Evolutionary conservation across 2,113 vertebrate species (phyloP), one percentile per base, ranked within the genome.

Genomic region (Neogobius melanostomus): DNA sequence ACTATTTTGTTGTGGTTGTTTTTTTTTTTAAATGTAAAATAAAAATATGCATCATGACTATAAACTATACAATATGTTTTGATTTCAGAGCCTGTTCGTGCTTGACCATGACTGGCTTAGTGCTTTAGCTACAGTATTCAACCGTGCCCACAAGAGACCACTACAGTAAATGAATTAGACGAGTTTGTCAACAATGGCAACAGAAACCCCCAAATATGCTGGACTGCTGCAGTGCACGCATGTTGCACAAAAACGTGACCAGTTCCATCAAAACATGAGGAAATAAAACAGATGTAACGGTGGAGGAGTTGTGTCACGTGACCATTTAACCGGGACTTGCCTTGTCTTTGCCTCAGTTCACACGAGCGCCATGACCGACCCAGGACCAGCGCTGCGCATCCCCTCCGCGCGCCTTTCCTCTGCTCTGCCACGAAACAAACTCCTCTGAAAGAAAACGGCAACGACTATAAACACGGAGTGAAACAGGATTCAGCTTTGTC

Each of bases 291-390:
- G 59, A 61, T 61, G 59, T 8, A 61, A 61, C 7, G 28, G 42
- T 61, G 59, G 36, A 61, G 42, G 59, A 61, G 14, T 8, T 11
- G 59, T 2, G 59, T 61, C 59, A 61, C 59, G 14, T 61, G 59
- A 61, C 42, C 36, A 1, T 9, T 3, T n/a, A 14, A 15, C 59
- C 44, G 42, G n/a, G 42, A 15, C 36, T 9, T 12, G 42, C 21
- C 28, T 42, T 14, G 10, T 61, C 59, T 61, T 61, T 6, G 6
- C 11, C 57, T 43, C 57, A 60, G 43, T 61, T 61, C 59, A 61
- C 68, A 60, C 28, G 28, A 59, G 56, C 56, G 28, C 59, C 59
- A 61, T 61, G 59, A 61, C 59, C 87, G 88, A 72, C 74, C 57
- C 75, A 69, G 6, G 64, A 66, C 62, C 48, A 69, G 73, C 15